A percentile compares a stretch with the other conserved stretches of the same genome.
Conservation (phyloP, 1,140 invertebrate genomes). For the Archivesica marissinica region DNA sequence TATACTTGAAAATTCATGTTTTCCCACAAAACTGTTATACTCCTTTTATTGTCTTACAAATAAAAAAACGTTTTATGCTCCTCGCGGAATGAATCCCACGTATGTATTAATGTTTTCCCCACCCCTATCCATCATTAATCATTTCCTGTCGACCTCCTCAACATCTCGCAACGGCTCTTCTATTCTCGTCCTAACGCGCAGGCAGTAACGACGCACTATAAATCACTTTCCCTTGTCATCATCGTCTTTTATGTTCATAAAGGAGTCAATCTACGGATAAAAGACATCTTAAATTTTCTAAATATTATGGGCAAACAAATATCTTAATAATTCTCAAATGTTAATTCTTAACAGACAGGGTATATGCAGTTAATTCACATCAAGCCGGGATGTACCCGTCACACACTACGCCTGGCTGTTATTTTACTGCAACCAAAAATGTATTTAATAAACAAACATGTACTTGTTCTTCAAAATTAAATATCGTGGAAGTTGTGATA, state of each 20-base stretch:
- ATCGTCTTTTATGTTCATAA: neutral
- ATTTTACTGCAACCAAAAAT: too few relatives aligned
- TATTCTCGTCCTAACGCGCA: neutral
- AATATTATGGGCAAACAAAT: neutral
- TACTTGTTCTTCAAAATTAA: too few relatives aligned
- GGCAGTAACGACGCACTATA: conserved; percentile 32
- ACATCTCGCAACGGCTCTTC: neutral
- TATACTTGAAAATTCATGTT: neutral
- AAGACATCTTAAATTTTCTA: neutral
- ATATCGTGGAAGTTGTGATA: too few relatives aligned
- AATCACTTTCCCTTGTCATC: conserved; percentile 40
- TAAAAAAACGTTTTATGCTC: neutral
- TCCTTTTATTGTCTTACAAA: neutral
- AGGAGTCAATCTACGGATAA: neutral
- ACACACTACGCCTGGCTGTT: too few relatives aligned
- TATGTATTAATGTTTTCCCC: conserved; percentile 49
- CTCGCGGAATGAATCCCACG: conserved; percentile 30
- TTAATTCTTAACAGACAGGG: neutral
- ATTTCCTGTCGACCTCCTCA: conserved; percentile 8
- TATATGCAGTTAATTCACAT: neutral
- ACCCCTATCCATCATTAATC: conserved; percentile 50
- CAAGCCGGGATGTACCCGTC: too few relatives aligned
- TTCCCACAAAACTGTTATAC: neutral
- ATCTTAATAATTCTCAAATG: neutral
- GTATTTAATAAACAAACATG: too few relatives aligned